These are phyloP conservation scores for Drosophila mimica DNA, from an alignment of 2,888 invertebrate species.

Conservation along the genomic window DNA sequence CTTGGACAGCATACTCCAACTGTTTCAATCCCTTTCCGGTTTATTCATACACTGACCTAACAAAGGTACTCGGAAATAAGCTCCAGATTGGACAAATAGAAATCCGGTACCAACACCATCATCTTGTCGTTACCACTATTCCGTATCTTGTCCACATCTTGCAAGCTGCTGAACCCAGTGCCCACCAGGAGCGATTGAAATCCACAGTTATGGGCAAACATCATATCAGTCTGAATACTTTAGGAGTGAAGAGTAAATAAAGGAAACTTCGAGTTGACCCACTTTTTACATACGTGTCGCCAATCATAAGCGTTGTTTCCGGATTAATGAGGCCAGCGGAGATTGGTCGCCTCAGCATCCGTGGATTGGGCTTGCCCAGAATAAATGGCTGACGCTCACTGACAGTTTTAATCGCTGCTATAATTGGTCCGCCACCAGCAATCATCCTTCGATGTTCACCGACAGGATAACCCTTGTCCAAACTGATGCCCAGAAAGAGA, in stretches of 20 bases:
- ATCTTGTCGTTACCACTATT: constrained; percentile 35
- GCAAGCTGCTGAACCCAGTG: constrained; percentile 45
- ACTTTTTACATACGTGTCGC: constrained; percentile 60
- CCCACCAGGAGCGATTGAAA: constrained; percentile 66
- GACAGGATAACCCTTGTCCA: constrained; percentile 56
- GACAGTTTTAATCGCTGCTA: constrained; percentile 51
- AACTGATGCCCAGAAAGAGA: constrained; percentile 56
- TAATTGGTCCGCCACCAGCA: constrained; percentile 56
- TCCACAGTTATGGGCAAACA: constrained; percentile 59
- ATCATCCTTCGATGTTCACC: constrained; percentile 34
- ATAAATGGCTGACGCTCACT: constrained; percentile 54
- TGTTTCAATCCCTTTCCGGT: not conserved
- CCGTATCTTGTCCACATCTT: constrained; percentile 41
- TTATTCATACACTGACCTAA: constrained; percentile 10
- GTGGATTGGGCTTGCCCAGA: constrained; percentile 70
- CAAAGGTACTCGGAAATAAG: constrained; percentile 49
- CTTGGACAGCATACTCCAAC: not conserved
- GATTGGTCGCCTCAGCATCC: constrained; percentile 32
- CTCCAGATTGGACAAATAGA: constrained; percentile 51
- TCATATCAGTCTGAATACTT: constrained; percentile 59
- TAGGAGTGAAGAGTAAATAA: not conserved
- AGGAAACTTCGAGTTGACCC: not conserved
- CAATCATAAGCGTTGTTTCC: constrained; percentile 61
- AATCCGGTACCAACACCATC: constrained; percentile 49
- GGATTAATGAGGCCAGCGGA: constrained; percentile 41